A percentile compares a stretch with the other conserved stretches of the same genome.
phyloP scores from a whole-genome alignment of 2,113 vertebrate species.

The Isichthys henryi region DNA sequence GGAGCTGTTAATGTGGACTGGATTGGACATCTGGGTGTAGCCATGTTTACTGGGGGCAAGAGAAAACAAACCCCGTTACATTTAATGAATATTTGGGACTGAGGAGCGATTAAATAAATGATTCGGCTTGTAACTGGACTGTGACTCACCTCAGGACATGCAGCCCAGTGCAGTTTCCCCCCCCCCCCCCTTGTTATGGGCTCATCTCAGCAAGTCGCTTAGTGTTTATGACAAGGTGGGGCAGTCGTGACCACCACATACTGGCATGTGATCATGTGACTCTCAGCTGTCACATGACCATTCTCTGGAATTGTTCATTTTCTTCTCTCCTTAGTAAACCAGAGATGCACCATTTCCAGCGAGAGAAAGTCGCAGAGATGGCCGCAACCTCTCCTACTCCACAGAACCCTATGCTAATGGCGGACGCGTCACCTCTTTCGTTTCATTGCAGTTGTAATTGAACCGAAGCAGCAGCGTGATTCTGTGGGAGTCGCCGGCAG shows the following conservation, averaged over 20 bases:
- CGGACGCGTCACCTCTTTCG: not conserved
- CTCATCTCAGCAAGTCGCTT: not conserved
- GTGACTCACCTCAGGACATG: not conserved
- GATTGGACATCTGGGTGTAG: not conserved
- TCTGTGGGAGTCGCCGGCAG: not conserved
- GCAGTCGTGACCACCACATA: not conserved
- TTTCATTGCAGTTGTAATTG: not conserved
- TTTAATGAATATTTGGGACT: not conserved
- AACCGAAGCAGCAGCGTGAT: not conserved
- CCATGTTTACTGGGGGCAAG: not conserved
- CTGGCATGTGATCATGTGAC: not conserved
- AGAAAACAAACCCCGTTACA: not conserved
- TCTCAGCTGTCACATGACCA: not conserved
- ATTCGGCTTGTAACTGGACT: not conserved
- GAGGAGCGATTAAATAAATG: not conserved
- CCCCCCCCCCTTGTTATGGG: too few species aligned
- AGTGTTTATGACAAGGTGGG: not conserved
- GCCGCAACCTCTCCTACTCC: not conserved
- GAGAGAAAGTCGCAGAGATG: not conserved
- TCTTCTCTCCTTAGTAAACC: not conserved
- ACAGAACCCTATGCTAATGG: not conserved
- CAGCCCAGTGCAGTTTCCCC: not conserved
- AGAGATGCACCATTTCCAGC: not conserved
- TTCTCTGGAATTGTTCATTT: not conserved
- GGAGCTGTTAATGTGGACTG: not conserved